Base-by-base conservation (phyloP, 2,797 vertebrate species). In the Gymnothorax reevesii region DNA sequence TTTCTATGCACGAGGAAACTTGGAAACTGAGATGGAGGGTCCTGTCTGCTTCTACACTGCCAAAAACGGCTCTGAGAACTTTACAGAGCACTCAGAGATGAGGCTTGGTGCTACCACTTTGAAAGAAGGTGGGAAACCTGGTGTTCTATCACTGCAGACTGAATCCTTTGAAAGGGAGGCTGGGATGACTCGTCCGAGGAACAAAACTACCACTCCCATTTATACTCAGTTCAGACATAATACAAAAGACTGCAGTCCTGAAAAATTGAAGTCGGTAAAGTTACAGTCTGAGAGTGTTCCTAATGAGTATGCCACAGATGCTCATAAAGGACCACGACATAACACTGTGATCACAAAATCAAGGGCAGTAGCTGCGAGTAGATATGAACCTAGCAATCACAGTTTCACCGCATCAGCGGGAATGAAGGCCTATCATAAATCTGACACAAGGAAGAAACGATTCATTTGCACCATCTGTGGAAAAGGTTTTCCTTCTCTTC, bases 381-480 rank as follows among this genome's bases (percentile, higher is more conserved):
- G 83, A 49, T 91, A 90, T 92, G 79, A 87, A 12, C 85, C 82
- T 7, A 90, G 85, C 87, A 90, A 83, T 0, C 82, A 25, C 0
- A 80, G 25, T 80, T 80, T 55, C 55, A 54, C 33, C 17, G 52
- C 75, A 52, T 60, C 66, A 80, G 3, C 17, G 86, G 71, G 83
- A n/a, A 79, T 79, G 75, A 79, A 79, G 49, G 49, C 66, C 82
- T 57, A 64, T 71, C 52, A 33, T 54, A 71, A 25, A 49, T 20
- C 66, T 59, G 55, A 20, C 27, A 25, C 82, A 17, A 85, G 91
- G 57, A 93, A 94, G 84, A 52, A 92, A 9, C 93, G 94, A 62
- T 95, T 94, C n/a, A 71, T 90, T 83, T 95, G 95, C 91, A 93
- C 86, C 83, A 94, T 92, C 90, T 95, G 95, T 7, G 91, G 93